Evolutionary conservation across 1,140 invertebrate genomes (phyloP).

Genomic region (Nomia melanderi): DNA sequence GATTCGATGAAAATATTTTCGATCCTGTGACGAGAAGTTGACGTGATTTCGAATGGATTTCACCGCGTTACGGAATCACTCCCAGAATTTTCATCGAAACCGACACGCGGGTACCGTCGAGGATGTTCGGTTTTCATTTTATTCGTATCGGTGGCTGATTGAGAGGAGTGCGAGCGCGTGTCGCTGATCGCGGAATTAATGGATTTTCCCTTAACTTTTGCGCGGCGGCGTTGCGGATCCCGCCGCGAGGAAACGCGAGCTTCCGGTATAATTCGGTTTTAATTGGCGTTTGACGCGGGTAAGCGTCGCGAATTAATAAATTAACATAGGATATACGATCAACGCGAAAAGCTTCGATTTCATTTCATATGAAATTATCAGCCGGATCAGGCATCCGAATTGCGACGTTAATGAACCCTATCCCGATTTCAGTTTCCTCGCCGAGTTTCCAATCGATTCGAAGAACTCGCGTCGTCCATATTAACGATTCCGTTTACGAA

Average conservation of each 20-base stretch:
- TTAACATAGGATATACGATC: background rate
- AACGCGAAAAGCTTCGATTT: background rate
- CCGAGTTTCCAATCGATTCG: background rate
- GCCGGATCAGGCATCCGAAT: background rate
- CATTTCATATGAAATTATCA: background rate
- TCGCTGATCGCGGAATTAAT: background rate
- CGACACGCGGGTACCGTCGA: too few species aligned
- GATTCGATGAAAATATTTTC: too few species aligned
- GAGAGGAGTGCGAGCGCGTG: background rate
- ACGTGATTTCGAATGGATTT: too few species aligned
- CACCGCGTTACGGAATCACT: too few species aligned
- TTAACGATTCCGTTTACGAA: background rate
- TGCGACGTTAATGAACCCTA: background rate
- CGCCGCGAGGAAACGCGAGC: background rate
- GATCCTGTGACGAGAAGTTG: too few species aligned
- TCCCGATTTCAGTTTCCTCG: too few species aligned
- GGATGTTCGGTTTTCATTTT: too few species aligned
- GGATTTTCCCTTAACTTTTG: background rate
- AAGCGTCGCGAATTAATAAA: background rate
- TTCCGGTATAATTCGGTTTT: background rate
- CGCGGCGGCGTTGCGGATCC: background rate
- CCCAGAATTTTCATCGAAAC: too few species aligned
- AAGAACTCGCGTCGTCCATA: background rate
- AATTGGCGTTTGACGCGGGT: background rate
- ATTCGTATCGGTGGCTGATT: background rate